Evolutionary conservation across 2,113 vertebrate genomes (phyloP).

Genomic region (Natator depressus): DNA sequence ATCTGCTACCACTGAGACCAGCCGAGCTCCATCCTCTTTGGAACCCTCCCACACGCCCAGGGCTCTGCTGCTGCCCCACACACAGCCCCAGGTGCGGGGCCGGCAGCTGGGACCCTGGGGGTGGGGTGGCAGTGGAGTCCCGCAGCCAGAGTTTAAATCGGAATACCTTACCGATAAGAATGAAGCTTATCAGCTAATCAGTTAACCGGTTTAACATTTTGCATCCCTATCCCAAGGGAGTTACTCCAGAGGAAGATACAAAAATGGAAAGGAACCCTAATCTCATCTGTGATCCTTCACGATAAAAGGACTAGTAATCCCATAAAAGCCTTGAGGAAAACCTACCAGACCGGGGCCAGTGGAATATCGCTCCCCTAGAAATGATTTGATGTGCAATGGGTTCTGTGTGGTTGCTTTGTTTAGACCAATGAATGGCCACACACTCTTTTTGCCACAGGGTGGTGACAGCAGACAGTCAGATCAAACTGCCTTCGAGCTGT

Average conservation of each 20-base stretch:
- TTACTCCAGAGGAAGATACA: background rate
- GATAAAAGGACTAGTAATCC: background rate
- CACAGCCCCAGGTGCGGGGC: too few species aligned
- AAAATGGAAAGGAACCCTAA: background rate
- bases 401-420: background rate
- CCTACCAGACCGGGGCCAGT: background rate
- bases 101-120: too few species aligned
- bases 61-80: too few species aligned
- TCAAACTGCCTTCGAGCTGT: background rate
- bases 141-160: too few species aligned
- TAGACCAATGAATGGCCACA: background rate
- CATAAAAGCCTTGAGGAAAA: background rate
- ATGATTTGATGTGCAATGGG: rapidly evolving
- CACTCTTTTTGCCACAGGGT: background rate
- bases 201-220: too few species aligned
- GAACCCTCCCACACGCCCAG: too few species aligned
- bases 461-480: too few species aligned
- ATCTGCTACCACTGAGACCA: too few species aligned
- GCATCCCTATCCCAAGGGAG: background rate
- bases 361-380: background rate
- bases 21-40: too few species aligned
- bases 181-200: too few species aligned
- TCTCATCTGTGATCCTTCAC: background rate
- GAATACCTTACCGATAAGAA: too few species aligned
- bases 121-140: too few species aligned